Conservation (phyloP, 1,140 invertebrate genomes). For the Rhopalosiphum maidis region DNA sequence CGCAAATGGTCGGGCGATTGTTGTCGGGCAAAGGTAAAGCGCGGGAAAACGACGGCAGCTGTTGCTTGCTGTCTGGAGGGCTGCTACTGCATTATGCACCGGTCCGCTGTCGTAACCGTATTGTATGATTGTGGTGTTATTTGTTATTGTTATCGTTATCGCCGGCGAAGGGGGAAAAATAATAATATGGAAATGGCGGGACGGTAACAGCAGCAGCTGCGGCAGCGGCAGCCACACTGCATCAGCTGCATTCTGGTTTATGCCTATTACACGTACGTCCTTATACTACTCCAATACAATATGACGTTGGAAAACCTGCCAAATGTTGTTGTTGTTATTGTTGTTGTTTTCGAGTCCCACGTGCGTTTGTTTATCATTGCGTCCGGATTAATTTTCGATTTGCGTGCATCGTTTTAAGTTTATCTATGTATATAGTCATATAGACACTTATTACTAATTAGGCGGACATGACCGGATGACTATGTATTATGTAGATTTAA, state of each 20-base stretch:
- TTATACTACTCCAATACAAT: background rate
- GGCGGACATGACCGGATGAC: background rate
- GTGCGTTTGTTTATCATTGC: constrained; percentile 3
- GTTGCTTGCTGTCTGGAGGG: background rate
- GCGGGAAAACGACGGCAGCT: constrained; percentile 15
- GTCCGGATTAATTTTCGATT: background rate
- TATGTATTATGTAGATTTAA: background rate
- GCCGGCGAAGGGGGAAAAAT: background rate
- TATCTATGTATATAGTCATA: background rate
- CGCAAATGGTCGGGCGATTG: background rate
- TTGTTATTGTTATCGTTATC: constrained; percentile 5
- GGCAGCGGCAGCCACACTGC: background rate
- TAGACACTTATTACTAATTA: background rate
- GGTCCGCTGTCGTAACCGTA: too few relatives aligned
- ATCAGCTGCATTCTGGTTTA: background rate
- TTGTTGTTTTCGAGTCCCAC: background rate
- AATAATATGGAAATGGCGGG: background rate
- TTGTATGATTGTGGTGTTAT: background rate
- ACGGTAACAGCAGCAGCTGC: background rate
- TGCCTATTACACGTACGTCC: background rate
- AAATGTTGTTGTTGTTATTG: background rate
- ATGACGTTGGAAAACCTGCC: background rate
- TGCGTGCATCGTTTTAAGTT: background rate
- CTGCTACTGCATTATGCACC: background rate
- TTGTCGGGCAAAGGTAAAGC: background rate